A percentile compares a stretch with the other conserved stretches of the same genome.
Evolutionary conservation across 2,797 vertebrate species (phyloP).

Genomic region (Enteromius viviparus): DNA sequence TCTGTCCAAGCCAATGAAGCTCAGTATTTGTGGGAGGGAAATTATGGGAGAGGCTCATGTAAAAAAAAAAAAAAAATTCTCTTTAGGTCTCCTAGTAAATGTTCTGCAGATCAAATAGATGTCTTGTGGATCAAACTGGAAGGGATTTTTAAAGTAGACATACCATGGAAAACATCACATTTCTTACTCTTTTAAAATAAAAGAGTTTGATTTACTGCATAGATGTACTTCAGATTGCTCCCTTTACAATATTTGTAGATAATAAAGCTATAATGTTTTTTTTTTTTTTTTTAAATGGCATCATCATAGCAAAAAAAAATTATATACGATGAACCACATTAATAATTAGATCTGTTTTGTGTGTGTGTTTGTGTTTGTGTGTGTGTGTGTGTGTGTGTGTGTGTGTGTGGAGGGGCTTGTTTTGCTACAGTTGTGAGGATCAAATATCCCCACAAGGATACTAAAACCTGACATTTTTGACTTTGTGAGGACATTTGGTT

Average conservation of each 20-base stretch:
- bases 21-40: constrained; percentile 23
- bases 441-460: too few species aligned
- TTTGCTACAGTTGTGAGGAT: too few species aligned
- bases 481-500: too few species aligned
- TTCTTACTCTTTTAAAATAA: neutral
- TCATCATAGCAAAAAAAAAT: neutral
- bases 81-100: constrained; percentile 12
- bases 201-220: neutral
- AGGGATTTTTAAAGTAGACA: constrained; percentile 3
- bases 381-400: neutral
- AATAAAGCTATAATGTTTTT: neutral
- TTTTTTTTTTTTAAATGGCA: neutral
- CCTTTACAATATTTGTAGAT: neutral
- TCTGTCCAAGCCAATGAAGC: constrained; percentile 27
- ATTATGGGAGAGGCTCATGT: constrained; percentile 26
- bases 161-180: constrained; percentile 1
- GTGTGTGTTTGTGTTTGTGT: too few species aligned
- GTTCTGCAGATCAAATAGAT: constrained; percentile 15
- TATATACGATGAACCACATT: neutral
- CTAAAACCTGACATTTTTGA: too few species aligned
- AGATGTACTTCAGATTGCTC: neutral
- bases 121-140: constrained; percentile 20
- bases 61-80: neutral
- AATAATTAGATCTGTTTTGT: neutral
- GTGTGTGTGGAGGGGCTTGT: too few species aligned